Evolutionary conservation across 2,888 invertebrate species (phyloP).

Genomic region (Tenthredo scrophulariae): DNA sequence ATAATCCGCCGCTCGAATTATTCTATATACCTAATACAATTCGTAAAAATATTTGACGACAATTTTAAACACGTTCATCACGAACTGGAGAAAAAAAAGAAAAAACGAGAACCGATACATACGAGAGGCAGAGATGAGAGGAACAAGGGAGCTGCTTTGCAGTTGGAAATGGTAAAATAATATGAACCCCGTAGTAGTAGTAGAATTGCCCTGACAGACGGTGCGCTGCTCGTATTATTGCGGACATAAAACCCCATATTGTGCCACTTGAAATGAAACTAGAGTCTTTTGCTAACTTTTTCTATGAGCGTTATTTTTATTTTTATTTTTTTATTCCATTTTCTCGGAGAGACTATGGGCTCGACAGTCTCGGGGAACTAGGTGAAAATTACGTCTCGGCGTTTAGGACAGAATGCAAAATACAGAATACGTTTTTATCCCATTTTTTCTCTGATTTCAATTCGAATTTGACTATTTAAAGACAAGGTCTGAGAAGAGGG

Average conservation of each 20-base stretch:
- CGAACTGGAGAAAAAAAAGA: background rate
- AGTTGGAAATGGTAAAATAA: constrained; percentile 42
- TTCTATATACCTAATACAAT: background rate
- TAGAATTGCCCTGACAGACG: constrained; percentile 61
- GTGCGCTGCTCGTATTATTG: constrained; percentile 67
- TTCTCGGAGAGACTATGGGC: background rate
- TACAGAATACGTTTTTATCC: background rate
- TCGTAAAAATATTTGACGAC: background rate
- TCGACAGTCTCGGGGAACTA: background rate
- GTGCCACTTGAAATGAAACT: constrained; percentile 59
- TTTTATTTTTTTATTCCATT: background rate
- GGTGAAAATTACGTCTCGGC: background rate
- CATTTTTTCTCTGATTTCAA: background rate
- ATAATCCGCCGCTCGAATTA: background rate
- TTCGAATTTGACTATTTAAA: constrained; percentile 1
- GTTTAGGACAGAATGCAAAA: background rate
- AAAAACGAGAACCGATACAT: background rate
- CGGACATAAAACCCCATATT: constrained; percentile 69
- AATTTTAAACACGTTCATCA: background rate
- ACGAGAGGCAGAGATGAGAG: background rate
- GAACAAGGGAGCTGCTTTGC: background rate
- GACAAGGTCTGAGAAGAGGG: background rate
- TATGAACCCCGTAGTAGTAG: background rate
- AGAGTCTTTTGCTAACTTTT: constrained; percentile 45
- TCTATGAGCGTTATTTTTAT: constrained; percentile 12